These are phyloP conservation scores for Illadopsis cleaveri DNA, from an alignment of 2,113 vertebrate species.

Conservation along the genomic window DNA sequence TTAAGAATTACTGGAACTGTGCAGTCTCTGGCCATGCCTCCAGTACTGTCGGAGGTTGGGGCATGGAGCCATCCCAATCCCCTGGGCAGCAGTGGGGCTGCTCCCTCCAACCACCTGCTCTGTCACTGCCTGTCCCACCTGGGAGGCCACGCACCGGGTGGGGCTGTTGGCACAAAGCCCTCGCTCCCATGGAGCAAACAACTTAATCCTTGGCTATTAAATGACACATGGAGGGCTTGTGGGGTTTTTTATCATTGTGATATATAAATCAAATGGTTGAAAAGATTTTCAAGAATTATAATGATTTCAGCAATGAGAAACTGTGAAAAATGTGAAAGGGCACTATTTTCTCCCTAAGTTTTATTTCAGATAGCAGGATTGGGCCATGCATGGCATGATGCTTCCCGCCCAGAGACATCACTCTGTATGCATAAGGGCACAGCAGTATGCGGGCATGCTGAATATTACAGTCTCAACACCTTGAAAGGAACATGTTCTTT, in stretches of 20 bases:
- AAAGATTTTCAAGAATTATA: neutral
- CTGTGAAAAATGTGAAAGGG: neutral
- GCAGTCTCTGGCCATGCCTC: neutral
- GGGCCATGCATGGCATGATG: neutral
- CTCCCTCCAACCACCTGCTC: neutral
- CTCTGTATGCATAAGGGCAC: neutral
- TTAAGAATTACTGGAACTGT: constrained; percentile 42
- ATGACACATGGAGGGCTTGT: neutral
- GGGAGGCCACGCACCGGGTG: rapidly evolving
- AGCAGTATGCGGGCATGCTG: rapidly evolving
- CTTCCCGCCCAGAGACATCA: neutral
- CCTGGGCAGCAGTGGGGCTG: neutral
- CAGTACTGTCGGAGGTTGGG: rapidly evolving
- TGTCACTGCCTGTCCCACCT: neutral
- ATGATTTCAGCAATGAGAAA: neutral
- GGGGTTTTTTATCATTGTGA: rapidly evolving
- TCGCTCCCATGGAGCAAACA: neutral
- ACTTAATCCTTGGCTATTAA: neutral
- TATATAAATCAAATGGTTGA: neutral
- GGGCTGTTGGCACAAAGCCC: neutral
- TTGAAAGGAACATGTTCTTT: neutral
- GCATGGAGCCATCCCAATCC: neutral
- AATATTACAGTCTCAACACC: neutral
- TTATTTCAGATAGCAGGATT: neutral
- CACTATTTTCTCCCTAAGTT: rapidly evolving